A percentile compares a stretch with the other conserved stretches of the same genome.
Evolutionary conservation across 2,797 vertebrate species (phyloP).

Genomic region (Tapera naevia): DNA sequence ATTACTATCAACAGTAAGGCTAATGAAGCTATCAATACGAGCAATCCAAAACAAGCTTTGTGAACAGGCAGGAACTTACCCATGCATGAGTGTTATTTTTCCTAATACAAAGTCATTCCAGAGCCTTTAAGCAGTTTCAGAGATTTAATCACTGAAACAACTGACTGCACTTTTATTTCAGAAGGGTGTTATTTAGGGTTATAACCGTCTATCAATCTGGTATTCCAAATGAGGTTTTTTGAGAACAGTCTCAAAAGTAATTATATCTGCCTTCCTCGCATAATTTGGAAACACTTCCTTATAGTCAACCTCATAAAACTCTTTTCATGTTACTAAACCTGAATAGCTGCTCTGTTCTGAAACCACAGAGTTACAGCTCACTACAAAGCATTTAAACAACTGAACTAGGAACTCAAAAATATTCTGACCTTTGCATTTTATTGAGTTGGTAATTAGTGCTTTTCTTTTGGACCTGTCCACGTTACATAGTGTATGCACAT

Average conservation of each 20-base stretch:
- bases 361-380: neutral
- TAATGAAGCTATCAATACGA: neutral
- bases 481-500: rapidly evolving
- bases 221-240: neutral
- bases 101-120: slow-evolving; percentile 12
- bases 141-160: slow-evolving; percentile 17
- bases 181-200: neutral
- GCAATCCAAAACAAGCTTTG: neutral
- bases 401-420: neutral
- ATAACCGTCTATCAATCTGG: neutral
- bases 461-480: neutral
- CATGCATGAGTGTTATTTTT: neutral
- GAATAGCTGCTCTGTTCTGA: slow-evolving; percentile 32
- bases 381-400: slow-evolving; percentile 3
- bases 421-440: neutral
- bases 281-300: slow-evolving; percentile 34
- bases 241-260: neutral
- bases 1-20: neutral
- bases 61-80: neutral
- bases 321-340: slow-evolving; percentile 12
- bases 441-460: neutral
- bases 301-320: neutral
- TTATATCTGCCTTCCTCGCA: slow-evolving; percentile 8
- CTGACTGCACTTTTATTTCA: neutral
- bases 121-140: neutral